phyloP scores from a whole-genome alignment of 2,888 invertebrate genomes.

The Helleia helle region DNA sequence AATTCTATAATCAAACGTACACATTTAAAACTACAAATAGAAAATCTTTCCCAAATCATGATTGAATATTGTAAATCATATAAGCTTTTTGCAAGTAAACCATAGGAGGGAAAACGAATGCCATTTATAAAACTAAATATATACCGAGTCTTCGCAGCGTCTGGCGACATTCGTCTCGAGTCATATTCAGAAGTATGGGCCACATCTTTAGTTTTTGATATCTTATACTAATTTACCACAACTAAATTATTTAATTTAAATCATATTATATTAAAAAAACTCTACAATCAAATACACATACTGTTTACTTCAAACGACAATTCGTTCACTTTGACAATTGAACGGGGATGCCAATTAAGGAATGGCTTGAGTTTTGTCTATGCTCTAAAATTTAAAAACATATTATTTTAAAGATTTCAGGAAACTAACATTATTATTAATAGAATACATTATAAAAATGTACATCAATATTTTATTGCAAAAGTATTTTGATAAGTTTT shows the following conservation, averaged over 20 bases:
- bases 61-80: slow-evolving; percentile 31
- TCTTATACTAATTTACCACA: slow-evolving; percentile 41
- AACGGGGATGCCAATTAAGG: slow-evolving; percentile 34
- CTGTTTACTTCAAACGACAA: slow-evolving; percentile 75
- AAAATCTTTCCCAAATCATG: slow-evolving; percentile 21
- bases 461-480: too few species aligned
- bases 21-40: slow-evolving; percentile 23
- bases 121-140: slow-evolving; percentile 65
- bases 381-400: slow-evolving; percentile 29
- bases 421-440: too few species aligned
- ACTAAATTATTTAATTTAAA: slow-evolving; percentile 51
- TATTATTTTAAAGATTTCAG: too few species aligned
- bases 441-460: too few species aligned
- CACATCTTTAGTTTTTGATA: slow-evolving; percentile 55
- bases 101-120: slow-evolving; percentile 72
- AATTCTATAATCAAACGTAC: slow-evolving; percentile 79
- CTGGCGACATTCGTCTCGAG: slow-evolving; percentile 90
- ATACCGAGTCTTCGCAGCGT: slow-evolving; percentile 90
- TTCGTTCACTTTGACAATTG: slow-evolving; percentile 70
- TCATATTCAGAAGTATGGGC: slow-evolving; percentile 87
- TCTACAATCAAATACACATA: slow-evolving; percentile 73
- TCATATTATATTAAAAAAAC: slow-evolving; percentile 61
- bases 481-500: too few species aligned
- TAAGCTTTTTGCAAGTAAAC: slow-evolving; percentile 45
- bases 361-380: slow-evolving; percentile 50